Percentiles rank a stretch among this genome's conserved stretches.
These are phyloP conservation scores for Champsocephalus esox DNA, from an alignment of 2,797 vertebrate genomes.

Conservation along the genomic window DNA sequence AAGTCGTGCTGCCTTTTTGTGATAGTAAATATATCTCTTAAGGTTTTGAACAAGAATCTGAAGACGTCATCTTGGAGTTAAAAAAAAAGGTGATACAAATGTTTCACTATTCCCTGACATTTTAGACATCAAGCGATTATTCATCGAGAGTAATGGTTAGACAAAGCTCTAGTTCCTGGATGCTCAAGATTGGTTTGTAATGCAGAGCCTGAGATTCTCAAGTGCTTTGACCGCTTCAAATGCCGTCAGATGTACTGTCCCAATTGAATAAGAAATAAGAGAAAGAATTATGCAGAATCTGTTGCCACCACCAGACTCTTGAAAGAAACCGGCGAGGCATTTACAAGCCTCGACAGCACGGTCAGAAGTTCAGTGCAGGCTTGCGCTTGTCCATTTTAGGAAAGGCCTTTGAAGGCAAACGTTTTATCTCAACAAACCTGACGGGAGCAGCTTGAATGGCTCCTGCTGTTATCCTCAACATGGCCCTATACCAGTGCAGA, in stretches of 20 bases:
- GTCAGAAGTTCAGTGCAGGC: slow-evolving; percentile 1
- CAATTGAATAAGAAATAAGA: neutral
- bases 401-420: slow-evolving; percentile 22
- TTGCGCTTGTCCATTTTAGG: slow-evolving; percentile 59
- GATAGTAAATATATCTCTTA: neutral
- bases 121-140: neutral
- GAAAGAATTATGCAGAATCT: neutral
- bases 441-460: slow-evolving; percentile 17
- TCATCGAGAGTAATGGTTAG: neutral
- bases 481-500: neutral
- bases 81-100: neutral
- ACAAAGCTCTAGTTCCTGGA: neutral
- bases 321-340: neutral
- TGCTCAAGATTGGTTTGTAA: neutral
- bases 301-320: neutral
- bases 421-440: slow-evolving; percentile 46
- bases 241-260: slow-evolving; percentile 21
- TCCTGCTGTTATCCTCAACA: slow-evolving; percentile 18
- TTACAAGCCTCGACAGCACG: neutral
- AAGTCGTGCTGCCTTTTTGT: neutral
- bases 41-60: neutral
- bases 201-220: neutral
- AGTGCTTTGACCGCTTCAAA: neutral
- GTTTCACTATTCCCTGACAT: neutral
- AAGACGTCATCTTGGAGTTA: neutral